phyloP scores from a whole-genome alignment of 2,113 vertebrate genomes.

The Ceratotherium simum region DNA sequence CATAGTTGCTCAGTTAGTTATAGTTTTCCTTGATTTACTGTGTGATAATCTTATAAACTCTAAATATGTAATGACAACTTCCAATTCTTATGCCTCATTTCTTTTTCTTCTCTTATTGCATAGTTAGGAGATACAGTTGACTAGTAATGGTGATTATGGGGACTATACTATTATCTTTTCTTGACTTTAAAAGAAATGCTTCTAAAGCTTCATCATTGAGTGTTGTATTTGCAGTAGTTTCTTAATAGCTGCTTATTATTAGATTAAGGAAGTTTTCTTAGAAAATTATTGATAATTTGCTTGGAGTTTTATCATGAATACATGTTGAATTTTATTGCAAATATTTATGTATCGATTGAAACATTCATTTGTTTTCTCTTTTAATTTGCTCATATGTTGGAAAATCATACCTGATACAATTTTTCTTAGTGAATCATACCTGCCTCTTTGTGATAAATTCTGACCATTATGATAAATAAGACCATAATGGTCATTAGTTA shows the following conservation, averaged over 20 bases:
- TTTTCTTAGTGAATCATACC: background rate
- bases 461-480: background rate
- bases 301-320: background rate
- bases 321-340: background rate
- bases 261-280: background rate
- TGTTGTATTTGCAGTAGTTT: background rate
- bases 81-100: background rate
- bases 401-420: background rate
- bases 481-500: background rate
- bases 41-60: background rate
- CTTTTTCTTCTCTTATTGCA: background rate
- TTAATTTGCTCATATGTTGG: background rate
- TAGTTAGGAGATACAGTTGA: background rate
- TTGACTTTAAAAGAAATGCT: slow-evolving; percentile 14
- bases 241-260: slow-evolving; percentile 3
- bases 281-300: background rate
- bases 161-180: background rate
- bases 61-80: background rate
- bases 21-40: background rate
- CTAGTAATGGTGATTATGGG: background rate
- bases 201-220: background rate
- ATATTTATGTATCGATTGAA: background rate
- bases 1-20: background rate
- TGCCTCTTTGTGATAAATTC: background rate
- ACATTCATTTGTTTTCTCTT: background rate